phyloP scores from a whole-genome alignment of 2,797 vertebrate species.

The Leptatherina wallacei region DNA sequence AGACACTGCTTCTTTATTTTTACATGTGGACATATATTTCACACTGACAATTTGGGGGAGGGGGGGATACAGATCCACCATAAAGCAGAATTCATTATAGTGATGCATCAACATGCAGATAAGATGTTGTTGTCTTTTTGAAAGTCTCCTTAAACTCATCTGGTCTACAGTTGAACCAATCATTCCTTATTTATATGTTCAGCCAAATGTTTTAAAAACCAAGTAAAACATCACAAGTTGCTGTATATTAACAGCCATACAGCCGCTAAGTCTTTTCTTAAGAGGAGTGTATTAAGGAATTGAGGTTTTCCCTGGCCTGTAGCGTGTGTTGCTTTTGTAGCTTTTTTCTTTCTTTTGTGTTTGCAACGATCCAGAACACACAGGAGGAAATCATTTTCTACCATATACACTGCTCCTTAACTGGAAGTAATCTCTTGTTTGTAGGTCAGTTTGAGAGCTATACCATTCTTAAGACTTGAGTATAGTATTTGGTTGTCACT shows the following conservation, averaged over 20 bases:
- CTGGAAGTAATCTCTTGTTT: too few relatives aligned
- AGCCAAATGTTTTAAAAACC: slow-evolving; percentile 21
- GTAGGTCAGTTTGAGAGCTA: too few relatives aligned
- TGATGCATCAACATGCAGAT: slow-evolving; percentile 5
- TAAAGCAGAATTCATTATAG: slow-evolving; percentile 30
- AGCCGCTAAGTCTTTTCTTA: not conserved
- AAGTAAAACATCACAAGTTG: not conserved
- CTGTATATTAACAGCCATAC: not conserved
- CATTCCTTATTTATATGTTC: slow-evolving; percentile 9
- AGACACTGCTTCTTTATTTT: slow-evolving; percentile 39
- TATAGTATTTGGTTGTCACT: too few relatives aligned
- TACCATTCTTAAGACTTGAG: too few relatives aligned
- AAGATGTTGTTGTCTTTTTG: not conserved
- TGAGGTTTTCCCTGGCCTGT: not conserved
- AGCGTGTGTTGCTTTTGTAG: not conserved
- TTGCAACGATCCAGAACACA: too few relatives aligned
- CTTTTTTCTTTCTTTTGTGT: not conserved
- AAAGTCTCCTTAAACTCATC: not conserved
- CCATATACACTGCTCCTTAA: too few relatives aligned
- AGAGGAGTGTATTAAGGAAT: not conserved
- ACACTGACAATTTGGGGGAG: slow-evolving; percentile 13
- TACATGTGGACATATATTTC: slow-evolving; percentile 21
- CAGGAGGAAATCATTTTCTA: too few relatives aligned
- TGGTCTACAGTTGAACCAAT: not conserved
- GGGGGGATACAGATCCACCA: slow-evolving; percentile 19